Conservation (phyloP, 2,797 vertebrate species). For the Apogon talboti region DNA sequence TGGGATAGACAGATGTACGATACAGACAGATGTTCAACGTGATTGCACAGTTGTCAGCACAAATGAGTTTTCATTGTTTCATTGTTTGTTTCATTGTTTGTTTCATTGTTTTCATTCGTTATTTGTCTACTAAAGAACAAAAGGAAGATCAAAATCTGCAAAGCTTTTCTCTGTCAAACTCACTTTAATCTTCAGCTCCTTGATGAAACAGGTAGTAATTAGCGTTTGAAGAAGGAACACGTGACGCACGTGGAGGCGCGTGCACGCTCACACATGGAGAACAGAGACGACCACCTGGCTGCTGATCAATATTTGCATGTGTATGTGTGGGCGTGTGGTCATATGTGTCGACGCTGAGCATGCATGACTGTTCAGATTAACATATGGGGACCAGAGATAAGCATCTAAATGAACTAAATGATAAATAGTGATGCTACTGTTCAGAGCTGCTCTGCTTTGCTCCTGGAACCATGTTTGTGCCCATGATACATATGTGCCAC, state of each 20-base stretch:
- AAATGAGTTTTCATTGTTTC: too few relatives aligned
- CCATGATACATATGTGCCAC: slow-evolving; percentile 19
- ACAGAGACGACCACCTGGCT: slow-evolving; percentile 56
- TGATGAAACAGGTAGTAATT: slow-evolving; percentile 39
- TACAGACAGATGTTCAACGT: too few relatives aligned
- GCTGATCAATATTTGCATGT: slow-evolving; percentile 48
- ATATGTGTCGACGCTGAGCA: slow-evolving; percentile 31
- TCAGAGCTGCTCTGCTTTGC: slow-evolving; percentile 4
- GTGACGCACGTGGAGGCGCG: slow-evolving; percentile 25
- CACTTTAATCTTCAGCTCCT: slow-evolving; percentile 12
- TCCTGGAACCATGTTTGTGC: slow-evolving; percentile 33
- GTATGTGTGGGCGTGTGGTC: slow-evolving; percentile 25
- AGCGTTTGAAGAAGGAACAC: slow-evolving; percentile 34
- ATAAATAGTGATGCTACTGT: slow-evolving; percentile 64
- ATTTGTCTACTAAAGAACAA: too few relatives aligned
- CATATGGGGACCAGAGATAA: slow-evolving; percentile 61
- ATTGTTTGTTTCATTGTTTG: too few relatives aligned
- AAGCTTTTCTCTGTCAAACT: slow-evolving; percentile 7
- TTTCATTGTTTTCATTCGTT: too few relatives aligned
- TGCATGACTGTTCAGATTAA: slow-evolving; percentile 40
- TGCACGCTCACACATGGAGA: slow-evolving; percentile 45
- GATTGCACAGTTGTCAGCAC: too few relatives aligned
- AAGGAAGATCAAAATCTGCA: slow-evolving; percentile 3
- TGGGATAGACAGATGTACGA: too few relatives aligned
- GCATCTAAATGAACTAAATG: slow-evolving; percentile 46